phyloP scores from a whole-genome alignment of 2,113 vertebrate species.

The Lophura nycthemera region DNA sequence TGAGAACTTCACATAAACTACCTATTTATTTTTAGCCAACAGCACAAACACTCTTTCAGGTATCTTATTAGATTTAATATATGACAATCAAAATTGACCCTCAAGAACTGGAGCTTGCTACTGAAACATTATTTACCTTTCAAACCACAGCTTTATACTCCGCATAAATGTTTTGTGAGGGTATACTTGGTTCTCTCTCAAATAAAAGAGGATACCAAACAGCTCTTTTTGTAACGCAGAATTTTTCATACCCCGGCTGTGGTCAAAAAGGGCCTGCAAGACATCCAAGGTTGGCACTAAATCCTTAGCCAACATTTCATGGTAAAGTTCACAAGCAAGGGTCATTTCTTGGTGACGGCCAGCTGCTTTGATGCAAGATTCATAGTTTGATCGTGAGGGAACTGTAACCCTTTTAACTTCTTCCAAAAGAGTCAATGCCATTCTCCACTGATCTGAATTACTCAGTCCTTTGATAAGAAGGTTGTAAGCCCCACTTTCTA shows the following conservation, averaged over 20 bases:
- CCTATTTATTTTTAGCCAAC: not conserved
- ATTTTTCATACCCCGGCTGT: constrained; percentile 58
- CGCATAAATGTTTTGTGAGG: constrained; percentile 81
- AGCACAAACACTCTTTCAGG: not conserved
- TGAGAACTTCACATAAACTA: not conserved
- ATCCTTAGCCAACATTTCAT: constrained; percentile 80
- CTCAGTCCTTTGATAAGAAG: constrained; percentile 88
- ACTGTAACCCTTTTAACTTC: constrained; percentile 80
- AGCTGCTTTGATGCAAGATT: constrained; percentile 84
- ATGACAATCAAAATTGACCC: not conserved
- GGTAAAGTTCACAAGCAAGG: constrained; percentile 84
- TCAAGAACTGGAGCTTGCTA: not conserved
- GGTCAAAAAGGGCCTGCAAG: constrained; percentile 84
- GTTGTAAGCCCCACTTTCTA: constrained; percentile 84
- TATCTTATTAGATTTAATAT: not conserved
- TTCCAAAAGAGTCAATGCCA: constrained; percentile 82
- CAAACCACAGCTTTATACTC: constrained; percentile 92
- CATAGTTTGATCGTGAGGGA: constrained; percentile 84
- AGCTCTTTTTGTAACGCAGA: constrained; percentile 79
- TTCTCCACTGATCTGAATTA: constrained; percentile 85
- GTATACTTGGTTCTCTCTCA: constrained; percentile 91
- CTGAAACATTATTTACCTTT: constrained; percentile 84
- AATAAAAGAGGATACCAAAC: constrained; percentile 81
- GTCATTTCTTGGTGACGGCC: constrained; percentile 76
- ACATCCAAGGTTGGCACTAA: constrained; percentile 81